A percentile compares a stretch with the other conserved stretches of the same genome.
These are phyloP conservation scores for Tenebrosternarchus preto DNA, from an alignment of 2,113 vertebrate species.

Conservation along the genomic window DNA sequence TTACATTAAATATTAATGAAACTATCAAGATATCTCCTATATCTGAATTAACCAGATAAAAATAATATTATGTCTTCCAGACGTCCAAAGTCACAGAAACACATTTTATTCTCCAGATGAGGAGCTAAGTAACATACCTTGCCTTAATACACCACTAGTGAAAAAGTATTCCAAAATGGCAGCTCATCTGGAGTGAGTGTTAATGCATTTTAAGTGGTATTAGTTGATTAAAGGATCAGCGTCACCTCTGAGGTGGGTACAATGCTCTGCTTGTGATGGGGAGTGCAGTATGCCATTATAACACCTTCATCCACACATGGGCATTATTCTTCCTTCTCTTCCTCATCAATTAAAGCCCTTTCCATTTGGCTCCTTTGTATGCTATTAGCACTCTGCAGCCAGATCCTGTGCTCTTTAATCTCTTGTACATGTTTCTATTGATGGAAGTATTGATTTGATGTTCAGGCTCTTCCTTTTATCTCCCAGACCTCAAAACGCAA, in stretches of 20 bases:
- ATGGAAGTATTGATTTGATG: conserved; percentile 77
- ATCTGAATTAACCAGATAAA: not conserved
- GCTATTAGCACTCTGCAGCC: conserved; percentile 62
- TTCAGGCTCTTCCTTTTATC: conserved; percentile 74
- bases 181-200: not conserved
- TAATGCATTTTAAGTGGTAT: conserved; percentile 41
- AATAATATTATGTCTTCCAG: not conserved
- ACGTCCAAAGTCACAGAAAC: not conserved
- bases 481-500: conserved; percentile 68
- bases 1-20: not conserved
- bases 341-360: conserved; percentile 71
- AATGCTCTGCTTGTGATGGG: conserved; percentile 12
- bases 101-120: not conserved
- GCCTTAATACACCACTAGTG: not conserved
- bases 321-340: conserved; percentile 46
- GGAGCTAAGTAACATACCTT: not conserved
- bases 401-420: conserved; percentile 75
- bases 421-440: conserved; percentile 75
- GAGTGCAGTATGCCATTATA: conserved; percentile 49
- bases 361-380: conserved; percentile 57
- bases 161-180: not conserved
- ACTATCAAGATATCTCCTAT: too few relatives aligned
- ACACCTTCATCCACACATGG: conserved; percentile 44
- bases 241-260: conserved; percentile 10
- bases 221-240: conserved; percentile 47